These are phyloP conservation scores for Ischnus inquisitorius DNA, from an alignment of 2,888 invertebrate genomes.

Conservation along the genomic window DNA sequence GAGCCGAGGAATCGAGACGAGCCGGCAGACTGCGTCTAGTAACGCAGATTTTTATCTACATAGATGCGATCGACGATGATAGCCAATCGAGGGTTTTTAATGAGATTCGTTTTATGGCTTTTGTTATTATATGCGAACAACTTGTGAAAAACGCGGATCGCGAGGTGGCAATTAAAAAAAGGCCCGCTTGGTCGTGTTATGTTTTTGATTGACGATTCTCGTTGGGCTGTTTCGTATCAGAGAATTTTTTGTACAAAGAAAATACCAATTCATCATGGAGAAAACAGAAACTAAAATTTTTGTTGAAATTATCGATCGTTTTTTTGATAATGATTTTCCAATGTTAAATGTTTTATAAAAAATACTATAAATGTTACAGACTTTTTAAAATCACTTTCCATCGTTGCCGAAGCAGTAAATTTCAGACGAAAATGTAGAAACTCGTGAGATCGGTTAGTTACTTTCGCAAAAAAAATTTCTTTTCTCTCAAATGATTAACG, in stretches of 20 bases:
- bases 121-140: background rate
- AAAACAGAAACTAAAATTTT: no score
- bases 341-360: background rate
- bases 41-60: background rate
- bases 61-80: background rate
- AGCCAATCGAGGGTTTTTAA: background rate
- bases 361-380: background rate
- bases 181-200: background rate
- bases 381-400: background rate
- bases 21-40: constrained; percentile 6
- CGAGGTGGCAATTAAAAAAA: background rate
- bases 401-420: background rate
- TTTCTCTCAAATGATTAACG: background rate
- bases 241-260: no score
- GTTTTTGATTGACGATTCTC: background rate
- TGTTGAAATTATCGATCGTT: no score
- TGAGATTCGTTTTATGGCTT: background rate
- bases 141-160: background rate
- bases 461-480: background rate
- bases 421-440: constrained; percentile 1
- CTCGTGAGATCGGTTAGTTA: background rate
- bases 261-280: no score
- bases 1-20: constrained; percentile 2
- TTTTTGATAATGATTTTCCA: no score
- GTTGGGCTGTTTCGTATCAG: background rate